Conservation (phyloP, 2,888 invertebrate genomes). For the Eurytoma adleriae region DNA sequence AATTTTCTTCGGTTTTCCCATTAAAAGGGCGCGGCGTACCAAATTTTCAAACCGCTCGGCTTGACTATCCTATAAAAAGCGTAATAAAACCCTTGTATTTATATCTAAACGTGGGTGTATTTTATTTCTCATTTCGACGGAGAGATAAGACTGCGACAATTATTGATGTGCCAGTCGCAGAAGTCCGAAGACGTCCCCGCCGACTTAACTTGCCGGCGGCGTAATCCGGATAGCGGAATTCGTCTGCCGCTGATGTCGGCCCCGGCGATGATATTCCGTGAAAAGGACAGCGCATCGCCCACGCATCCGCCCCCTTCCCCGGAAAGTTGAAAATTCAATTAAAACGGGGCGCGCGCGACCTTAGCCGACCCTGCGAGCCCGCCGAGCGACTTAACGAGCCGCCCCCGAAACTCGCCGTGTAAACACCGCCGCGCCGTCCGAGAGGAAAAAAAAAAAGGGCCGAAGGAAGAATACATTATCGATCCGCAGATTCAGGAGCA, state of each 20-base stretch:
- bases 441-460: background rate
- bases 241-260: slow-evolving; percentile 42
- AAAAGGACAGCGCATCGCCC: slow-evolving; percentile 8
- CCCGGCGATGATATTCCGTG: slow-evolving; percentile 33
- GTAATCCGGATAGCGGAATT: slow-evolving; percentile 26
- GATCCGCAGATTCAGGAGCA: slow-evolving; percentile 42
- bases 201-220: slow-evolving; percentile 31
- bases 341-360: background rate
- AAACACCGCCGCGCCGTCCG: background rate
- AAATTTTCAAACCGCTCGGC: no score
- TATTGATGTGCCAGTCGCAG: slow-evolving; percentile 21
- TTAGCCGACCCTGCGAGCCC: background rate
- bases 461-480: slow-evolving; percentile 36
- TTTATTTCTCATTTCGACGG: no score
- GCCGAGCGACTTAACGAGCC: slow-evolving; percentile 3
- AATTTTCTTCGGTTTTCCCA: no score
- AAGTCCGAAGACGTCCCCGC: background rate
- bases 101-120: no score
- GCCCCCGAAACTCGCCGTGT: slow-evolving; percentile 16
- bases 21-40: no score
- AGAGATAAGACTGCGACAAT: slow-evolving; percentile 7
- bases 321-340: slow-evolving; percentile 30
- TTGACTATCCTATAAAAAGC: no score
- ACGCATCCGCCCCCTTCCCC: background rate
- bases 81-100: no score